These are phyloP conservation scores for Atta texana DNA, from an alignment of 1,140 invertebrate species.

Conservation along the genomic window DNA sequence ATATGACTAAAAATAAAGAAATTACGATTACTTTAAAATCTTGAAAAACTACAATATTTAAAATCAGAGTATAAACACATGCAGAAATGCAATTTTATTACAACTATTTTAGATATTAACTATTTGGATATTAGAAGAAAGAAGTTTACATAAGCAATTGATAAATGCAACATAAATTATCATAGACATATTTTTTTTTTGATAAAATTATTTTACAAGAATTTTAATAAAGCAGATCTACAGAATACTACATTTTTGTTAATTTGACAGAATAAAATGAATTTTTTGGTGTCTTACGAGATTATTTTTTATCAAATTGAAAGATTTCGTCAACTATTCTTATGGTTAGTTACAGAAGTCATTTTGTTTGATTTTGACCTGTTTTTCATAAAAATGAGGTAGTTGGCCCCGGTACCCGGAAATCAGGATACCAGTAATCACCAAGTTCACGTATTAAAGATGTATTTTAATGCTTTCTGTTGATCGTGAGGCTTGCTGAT, in stretches of 20 bases:
- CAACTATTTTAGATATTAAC: neutral
- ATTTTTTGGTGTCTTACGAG: neutral
- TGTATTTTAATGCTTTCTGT: no score
- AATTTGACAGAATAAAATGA: neutral
- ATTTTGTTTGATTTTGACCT: neutral
- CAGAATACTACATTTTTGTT: neutral
- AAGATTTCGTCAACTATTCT: neutral
- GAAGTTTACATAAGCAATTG: neutral
- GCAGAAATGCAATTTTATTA: neutral
- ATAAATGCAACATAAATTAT: neutral
- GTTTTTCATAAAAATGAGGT: neutral
- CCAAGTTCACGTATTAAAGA: no score
- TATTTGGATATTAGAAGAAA: neutral
- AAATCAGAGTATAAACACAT: neutral
- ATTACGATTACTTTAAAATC: neutral
- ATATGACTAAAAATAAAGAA: neutral
- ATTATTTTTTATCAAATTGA: neutral
- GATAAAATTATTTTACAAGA: neutral
- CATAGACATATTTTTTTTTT: neutral
- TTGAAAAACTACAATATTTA: neutral
- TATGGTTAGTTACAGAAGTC: neutral
- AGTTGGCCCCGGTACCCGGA: no score
- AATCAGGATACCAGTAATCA: no score
- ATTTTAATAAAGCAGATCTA: neutral
- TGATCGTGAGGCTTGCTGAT: no score